Percentiles rank a stretch among this genome's conserved stretches.
These are phyloP conservation scores for Aplysia californica DNA, from an alignment of 1,140 invertebrate genomes.

Conservation along the genomic window DNA sequence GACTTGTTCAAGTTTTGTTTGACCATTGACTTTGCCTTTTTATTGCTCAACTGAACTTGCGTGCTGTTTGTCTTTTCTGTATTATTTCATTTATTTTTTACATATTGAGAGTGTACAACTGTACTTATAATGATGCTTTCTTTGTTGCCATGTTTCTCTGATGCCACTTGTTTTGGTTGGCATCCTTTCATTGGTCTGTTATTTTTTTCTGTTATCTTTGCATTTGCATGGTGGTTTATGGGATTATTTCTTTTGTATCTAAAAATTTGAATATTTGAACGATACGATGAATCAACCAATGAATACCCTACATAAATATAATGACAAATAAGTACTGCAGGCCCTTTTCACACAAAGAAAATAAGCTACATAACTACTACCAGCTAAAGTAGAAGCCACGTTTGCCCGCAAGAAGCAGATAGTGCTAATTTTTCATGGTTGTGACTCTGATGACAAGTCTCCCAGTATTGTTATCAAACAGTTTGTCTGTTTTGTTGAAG, in stretches of 20 bases:
- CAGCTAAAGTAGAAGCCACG: too few relatives aligned
- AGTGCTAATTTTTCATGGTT: too few relatives aligned
- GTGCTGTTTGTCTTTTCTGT: neutral
- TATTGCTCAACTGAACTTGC: neutral
- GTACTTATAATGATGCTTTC: neutral
- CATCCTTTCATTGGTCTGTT: neutral
- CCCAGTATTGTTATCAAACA: too few relatives aligned
- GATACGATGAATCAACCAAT: slow-evolving; percentile 63
- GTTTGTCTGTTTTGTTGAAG: too few relatives aligned
- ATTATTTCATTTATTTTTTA: neutral
- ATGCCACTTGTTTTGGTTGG: neutral
- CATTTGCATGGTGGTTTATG: neutral
- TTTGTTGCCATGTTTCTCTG: neutral
- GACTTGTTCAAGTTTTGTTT: neutral
- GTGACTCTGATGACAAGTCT: too few relatives aligned
- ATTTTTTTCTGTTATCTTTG: neutral
- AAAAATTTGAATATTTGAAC: neutral
- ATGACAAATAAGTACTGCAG: slow-evolving; percentile 58
- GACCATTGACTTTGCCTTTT: too few relatives aligned
- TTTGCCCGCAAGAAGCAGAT: too few relatives aligned
- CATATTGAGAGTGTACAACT: neutral
- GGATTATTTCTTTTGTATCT: neutral
- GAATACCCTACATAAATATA: slow-evolving; percentile 53
- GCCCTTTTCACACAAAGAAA: slow-evolving; percentile 64
- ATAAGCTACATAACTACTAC: slow-evolving; percentile 35